Percentiles rank a stretch among this genome's conserved stretches.
These are phyloP conservation scores for Nothocercus nigrocapillus DNA, from an alignment of 2,113 vertebrate genomes.

Conservation along the genomic window DNA sequence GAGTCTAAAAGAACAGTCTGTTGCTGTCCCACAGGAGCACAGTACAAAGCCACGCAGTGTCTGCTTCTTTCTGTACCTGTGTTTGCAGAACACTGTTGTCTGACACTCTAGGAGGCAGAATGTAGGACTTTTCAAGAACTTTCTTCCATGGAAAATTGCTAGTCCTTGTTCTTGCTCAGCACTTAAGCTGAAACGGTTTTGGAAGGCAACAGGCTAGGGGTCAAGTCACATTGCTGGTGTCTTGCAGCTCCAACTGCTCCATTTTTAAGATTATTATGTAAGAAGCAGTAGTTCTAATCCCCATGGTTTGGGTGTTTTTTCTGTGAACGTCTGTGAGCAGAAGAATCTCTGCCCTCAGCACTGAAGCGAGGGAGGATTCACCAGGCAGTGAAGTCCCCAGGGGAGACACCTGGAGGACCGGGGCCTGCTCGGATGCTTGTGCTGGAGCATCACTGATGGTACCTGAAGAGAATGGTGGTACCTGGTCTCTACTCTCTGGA, in stretches of 20 bases:
- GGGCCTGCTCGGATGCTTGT: not conserved
- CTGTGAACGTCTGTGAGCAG: constrained; percentile 27
- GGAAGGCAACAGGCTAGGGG: not conserved
- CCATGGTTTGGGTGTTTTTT: not conserved
- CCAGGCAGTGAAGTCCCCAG: not conserved
- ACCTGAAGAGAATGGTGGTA: not conserved
- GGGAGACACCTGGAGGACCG: not conserved
- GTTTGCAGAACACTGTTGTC: not conserved
- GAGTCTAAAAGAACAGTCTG: not conserved
- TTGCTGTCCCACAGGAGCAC: not conserved
- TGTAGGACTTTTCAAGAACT: not conserved
- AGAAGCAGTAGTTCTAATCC: constrained; percentile 25
- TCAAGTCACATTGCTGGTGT: not conserved
- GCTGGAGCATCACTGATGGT: not conserved
- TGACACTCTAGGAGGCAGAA: not conserved
- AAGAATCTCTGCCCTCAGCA: not conserved
- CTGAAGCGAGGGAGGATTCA: not conserved
- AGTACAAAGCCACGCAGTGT: not conserved
- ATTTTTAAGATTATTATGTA: constrained; percentile 45
- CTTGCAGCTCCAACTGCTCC: constrained; percentile 13
- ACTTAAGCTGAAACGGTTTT: not conserved
- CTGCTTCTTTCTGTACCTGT: not conserved
- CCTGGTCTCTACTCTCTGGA: not conserved
- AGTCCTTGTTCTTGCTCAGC: not conserved
- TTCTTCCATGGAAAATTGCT: not conserved